These are phyloP conservation scores for Formica selysi DNA, from an alignment of 1,140 invertebrate genomes.

Conservation along the genomic window DNA sequence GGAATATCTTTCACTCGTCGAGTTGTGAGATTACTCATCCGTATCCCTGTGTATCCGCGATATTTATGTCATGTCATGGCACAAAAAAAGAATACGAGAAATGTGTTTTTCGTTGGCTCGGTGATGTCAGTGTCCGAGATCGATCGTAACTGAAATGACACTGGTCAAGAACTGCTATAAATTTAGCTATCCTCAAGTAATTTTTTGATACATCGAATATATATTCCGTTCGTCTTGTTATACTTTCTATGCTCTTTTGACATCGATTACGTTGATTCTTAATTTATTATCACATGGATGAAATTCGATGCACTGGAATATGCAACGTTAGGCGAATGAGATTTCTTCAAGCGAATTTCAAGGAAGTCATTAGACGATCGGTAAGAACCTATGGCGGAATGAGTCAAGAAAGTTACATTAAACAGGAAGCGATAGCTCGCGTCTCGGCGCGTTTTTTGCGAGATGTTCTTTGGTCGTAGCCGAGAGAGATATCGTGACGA, in stretches of 20 bases:
- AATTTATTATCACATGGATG: background rate
- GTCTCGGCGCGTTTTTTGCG: conserved; percentile 31
- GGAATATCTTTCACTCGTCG: conserved; percentile 74
- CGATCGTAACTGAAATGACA: background rate
- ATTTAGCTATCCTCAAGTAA: background rate
- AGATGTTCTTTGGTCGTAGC: background rate
- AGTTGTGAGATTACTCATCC: conserved; percentile 57
- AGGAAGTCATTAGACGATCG: conserved; percentile 65
- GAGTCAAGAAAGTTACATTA: conserved; percentile 50
- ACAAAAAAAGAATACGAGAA: background rate
- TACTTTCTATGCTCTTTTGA: background rate
- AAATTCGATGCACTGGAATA: background rate
- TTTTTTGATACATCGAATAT: background rate
- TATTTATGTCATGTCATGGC: background rate
- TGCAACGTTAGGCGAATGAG: background rate
- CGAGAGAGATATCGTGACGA: conserved; percentile 29
- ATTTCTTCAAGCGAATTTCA: conserved; percentile 43
- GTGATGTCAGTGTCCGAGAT: conserved; percentile 37
- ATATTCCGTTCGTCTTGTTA: background rate
- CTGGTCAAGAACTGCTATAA: conserved; percentile 45
- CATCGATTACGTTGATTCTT: background rate
- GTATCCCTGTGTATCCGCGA: conserved; percentile 3
- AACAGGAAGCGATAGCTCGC: conserved; percentile 61
- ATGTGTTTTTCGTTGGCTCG: conserved; percentile 25
- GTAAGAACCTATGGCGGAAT: conserved; percentile 51